Base-by-base conservation (phyloP, 2,797 vertebrate species). In the Hippocampus kuda region DNA sequence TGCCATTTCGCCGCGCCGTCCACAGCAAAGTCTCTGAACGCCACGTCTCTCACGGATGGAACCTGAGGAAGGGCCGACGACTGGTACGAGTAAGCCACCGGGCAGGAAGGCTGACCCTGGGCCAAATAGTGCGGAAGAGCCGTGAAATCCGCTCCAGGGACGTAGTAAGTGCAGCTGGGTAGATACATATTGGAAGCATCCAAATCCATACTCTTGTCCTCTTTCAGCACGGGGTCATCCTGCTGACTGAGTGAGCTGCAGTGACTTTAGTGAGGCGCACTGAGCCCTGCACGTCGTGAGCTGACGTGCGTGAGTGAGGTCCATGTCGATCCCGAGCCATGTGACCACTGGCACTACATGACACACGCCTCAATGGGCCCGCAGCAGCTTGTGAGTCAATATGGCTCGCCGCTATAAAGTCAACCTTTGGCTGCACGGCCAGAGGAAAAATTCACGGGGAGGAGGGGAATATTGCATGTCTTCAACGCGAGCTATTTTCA, bases 91-190 rank as follows among this genome's bases (percentile, higher is more conserved):
- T 98, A 98, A 88, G 95, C 93, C 92, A 98, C 90, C 88, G 95
- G 94, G 89, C 95, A 95, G 88, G 96, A 94, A 89, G 97, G 92
- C 90, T 97, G 95, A 89, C 92, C 95, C 90, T 98, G 97, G 91
- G 94, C 94, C 87, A 99, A 89, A 90, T 98, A 99, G 88, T 96
- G 93, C 90, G 96, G 95, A 89, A 99, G 94, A 90, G 94, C 94
- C 88, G 96, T 90, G 89, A 99, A 98, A 88, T 99, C 97, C 84
- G 95, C 91, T 88, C 94, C 95, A 88, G 96, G 96, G 86, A 98
- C 94, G 90, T 99, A 99, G 91, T 99, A 99, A 87, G 96, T 97
- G 92, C 97, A 98, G 92, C 94, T 98, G 87, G 97, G 97, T 90
- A 99, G 91, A 93, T 98, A 99, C 95, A 98, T 97, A 89, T 94